Conservation (phyloP, 2,113 vertebrate species). For the Delphinapterus leucas region DNA sequence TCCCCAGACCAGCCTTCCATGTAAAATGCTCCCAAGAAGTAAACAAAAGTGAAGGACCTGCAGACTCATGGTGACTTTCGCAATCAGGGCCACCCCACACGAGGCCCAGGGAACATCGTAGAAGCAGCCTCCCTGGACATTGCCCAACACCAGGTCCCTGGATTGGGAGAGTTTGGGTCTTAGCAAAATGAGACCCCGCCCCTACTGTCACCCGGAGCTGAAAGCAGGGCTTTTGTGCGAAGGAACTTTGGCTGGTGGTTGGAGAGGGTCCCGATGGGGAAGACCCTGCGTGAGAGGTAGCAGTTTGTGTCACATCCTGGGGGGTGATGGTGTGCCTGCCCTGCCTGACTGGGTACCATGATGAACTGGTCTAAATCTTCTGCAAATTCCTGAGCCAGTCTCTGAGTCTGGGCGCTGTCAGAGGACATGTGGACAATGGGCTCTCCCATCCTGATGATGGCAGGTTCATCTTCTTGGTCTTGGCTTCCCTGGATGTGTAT, state of each 20-base stretch:
- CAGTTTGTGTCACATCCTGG: background rate
- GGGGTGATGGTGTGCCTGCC: background rate
- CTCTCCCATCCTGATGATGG: accelerated
- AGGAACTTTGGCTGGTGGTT: background rate
- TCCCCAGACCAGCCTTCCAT: background rate
- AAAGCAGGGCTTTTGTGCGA: background rate
- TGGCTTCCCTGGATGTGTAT: background rate
- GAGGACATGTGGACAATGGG: background rate
- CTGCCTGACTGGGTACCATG: accelerated
- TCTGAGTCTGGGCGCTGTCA: background rate
- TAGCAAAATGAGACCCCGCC: background rate
- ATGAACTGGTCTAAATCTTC: background rate
- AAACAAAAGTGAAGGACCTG: constrained; percentile 44
- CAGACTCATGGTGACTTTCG: background rate
- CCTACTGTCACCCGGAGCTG: too few relatives aligned
- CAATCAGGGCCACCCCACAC: background rate
- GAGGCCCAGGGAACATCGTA: background rate
- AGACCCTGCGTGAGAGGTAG: background rate
- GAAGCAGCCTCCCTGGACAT: background rate
- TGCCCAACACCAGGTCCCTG: background rate
- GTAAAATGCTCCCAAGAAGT: background rate
- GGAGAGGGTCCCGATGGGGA: background rate
- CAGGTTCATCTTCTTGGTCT: background rate
- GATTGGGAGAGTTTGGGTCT: background rate
- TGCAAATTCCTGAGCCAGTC: background rate